Base-by-base conservation (phyloP, 2,888 invertebrate genomes). In the Agrotis exclamationis region DNA sequence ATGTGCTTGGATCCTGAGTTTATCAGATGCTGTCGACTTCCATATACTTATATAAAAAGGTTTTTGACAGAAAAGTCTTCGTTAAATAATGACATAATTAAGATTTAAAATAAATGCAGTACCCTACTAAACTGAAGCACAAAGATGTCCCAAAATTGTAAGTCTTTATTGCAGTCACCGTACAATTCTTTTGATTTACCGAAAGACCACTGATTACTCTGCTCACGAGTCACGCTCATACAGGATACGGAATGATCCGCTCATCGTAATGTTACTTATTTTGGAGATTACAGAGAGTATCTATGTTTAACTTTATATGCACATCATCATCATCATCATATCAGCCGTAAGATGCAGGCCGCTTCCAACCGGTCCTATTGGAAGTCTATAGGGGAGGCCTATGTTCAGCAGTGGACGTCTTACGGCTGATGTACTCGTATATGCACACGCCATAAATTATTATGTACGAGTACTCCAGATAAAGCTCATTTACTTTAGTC, bases 211-310 rank as follows among this genome's bases (percentile, higher is more conserved):
- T 74, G 79, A 80, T 85, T 83, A 72, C 77, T 69, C 56, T 63
- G 50, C 71, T 66, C 82, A 85, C 84, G 82, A 48, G 70, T 66
- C 82, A 85, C 84, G 82, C 83, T 70, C 24, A 70, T 76, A 70
- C 74, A 74, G 81, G 76, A 79, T 79, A 85, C 71, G 63, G 58
- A 72, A 59, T 57, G 48, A 58, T 79, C 65, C 48, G 56, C 50
- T 76, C 79, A 71, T 79, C 65, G 64, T 70, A 63, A 72, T 64
- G 56, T 53, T 70, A 63, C 70, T 58, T 44, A 64, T 79, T 63
- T 79, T 45, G 9, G 3, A 50, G 16, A 45, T 56, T 33, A 33
- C 13, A 33, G 54, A 33, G 54, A 39, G 39, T 39, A 11, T 11
- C 39, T 39, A 39, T 39, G 39, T 39, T 11, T 39, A 39, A 39